A percentile compares a stretch with the other conserved stretches of the same genome.
These are phyloP conservation scores for Premnoplex brunnescens DNA, from an alignment of 2,797 vertebrate species.

Conservation along the genomic window DNA sequence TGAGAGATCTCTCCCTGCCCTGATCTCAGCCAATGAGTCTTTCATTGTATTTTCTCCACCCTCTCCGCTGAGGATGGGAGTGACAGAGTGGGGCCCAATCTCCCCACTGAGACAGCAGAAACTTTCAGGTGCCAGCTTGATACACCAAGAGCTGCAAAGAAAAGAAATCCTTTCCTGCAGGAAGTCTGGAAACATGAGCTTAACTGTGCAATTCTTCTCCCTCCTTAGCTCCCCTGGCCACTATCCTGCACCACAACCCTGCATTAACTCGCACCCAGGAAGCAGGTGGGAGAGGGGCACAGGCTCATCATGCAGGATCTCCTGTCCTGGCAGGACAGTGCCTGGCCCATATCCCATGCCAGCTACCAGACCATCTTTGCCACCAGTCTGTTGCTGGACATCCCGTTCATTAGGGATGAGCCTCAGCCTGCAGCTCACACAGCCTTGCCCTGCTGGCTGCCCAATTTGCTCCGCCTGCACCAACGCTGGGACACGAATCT, in stretches of 20 bases:
- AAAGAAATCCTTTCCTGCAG: not conserved
- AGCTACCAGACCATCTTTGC: not conserved
- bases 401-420: rapidly evolving
- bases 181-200: not conserved
- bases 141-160: not conserved
- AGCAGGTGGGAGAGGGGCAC: not conserved
- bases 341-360: not conserved
- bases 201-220: not conserved
- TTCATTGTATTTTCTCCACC: not conserved
- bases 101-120: not conserved
- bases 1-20: not conserved
- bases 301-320: rapidly evolving
- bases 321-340: rapidly evolving
- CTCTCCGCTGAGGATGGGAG: not conserved
- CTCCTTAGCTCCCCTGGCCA: not conserved
- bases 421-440: not conserved
- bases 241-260: not conserved
- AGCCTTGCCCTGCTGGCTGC: slow-evolving; percentile 18
- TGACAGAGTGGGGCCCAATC: not conserved
- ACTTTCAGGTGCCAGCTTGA: not conserved
- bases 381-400: not conserved
- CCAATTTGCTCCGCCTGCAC: not conserved
- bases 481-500: not conserved
- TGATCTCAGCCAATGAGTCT: not conserved
- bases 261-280: not conserved